phyloP scores from a whole-genome alignment of 2,888 invertebrate species.

The Uloborus plumipes region DNA sequence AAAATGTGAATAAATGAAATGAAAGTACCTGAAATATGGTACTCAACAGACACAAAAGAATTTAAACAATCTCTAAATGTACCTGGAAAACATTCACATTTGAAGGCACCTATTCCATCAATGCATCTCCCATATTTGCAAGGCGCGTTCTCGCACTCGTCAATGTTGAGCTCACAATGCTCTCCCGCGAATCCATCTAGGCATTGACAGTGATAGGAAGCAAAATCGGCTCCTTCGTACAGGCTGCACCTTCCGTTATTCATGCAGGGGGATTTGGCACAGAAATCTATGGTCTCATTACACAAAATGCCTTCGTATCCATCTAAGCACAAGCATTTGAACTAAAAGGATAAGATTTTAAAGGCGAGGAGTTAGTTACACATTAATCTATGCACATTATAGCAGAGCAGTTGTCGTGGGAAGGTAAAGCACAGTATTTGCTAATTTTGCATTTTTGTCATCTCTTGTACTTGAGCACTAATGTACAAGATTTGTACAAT shows the following conservation, averaged over 20 bases:
- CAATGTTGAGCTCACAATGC: constrained; percentile 61
- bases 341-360: constrained; percentile 16
- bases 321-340: constrained; percentile 51
- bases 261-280: constrained; percentile 39
- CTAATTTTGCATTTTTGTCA: too few species aligned
- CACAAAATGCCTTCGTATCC: constrained; percentile 55
- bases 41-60: background rate
- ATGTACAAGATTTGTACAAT: too few species aligned
- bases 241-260: constrained; percentile 52
- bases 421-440: too few species aligned
- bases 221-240: constrained; percentile 6
- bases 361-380: too few species aligned
- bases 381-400: background rate
- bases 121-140: constrained; percentile 78
- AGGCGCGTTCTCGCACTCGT: constrained; percentile 63
- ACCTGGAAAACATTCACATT: constrained; percentile 87
- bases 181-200: constrained; percentile 61
- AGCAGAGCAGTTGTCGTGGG: background rate
- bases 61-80: background rate
- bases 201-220: constrained; percentile 45
- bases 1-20: too few species aligned
- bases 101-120: constrained; percentile 90
- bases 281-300: constrained; percentile 38
- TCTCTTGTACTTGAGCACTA: too few species aligned
- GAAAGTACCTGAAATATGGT: background rate